phyloP scores from a whole-genome alignment of 1,140 invertebrate species.

The Danaus melanippus region DNA sequence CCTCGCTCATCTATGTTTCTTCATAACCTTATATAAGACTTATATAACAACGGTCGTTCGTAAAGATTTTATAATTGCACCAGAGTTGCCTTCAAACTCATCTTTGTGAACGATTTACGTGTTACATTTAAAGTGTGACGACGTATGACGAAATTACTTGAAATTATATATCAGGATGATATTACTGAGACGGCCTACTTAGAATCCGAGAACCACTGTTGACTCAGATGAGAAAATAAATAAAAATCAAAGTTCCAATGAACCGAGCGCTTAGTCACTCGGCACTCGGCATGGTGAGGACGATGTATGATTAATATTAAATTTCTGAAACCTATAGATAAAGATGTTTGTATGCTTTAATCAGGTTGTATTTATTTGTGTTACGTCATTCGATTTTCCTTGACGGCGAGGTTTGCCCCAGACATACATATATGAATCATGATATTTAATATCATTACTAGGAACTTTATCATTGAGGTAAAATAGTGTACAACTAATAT shows the following conservation, averaged over 20 bases:
- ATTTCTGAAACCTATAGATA: constrained; percentile 18
- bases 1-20: constrained; percentile 49
- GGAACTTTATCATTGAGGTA: too few species aligned
- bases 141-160: constrained; percentile 23
- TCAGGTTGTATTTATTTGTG: constrained; percentile 2
- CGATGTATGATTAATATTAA: constrained; percentile 15
- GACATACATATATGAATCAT: constrained; percentile 24
- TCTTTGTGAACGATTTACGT: constrained; percentile 12
- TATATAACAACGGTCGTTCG: constrained; percentile 54
- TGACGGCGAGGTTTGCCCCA: constrained; percentile 19
- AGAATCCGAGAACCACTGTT: constrained; percentile 16
- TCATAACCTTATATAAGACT: constrained; percentile 59
- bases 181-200: constrained; percentile 17
- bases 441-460: too few species aligned
- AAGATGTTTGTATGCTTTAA: constrained; percentile 11
- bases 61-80: constrained; percentile 27
- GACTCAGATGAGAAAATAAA: constrained; percentile 26
- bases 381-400: constrained; percentile 24
- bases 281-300: constrained; percentile 19
- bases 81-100: constrained; percentile 22
- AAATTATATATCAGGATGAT: constrained; percentile 21
- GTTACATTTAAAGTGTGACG: constrained; percentile 16
- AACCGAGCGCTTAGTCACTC: constrained; percentile 21
- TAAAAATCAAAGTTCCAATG: constrained; percentile 10
- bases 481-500: too few species aligned